Conservation (phyloP, 92 coral and sea anemone genomes). For the Actinernus sp. region DNA sequence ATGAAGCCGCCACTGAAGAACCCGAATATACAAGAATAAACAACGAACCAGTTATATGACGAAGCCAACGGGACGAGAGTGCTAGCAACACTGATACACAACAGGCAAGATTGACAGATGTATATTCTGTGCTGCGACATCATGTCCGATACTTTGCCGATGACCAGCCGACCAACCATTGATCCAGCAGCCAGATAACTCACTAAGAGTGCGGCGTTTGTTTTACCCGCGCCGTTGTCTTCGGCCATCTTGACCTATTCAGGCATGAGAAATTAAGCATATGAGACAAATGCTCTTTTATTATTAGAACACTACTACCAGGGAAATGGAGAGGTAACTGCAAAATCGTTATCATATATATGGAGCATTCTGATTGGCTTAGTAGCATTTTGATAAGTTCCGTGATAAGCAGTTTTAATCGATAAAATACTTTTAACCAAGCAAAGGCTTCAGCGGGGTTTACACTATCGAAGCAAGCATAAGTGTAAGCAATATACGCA, state of each 20-base stretch:
- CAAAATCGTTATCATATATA: neutral
- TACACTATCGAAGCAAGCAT: too few relatives aligned
- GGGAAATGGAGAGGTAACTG: too few relatives aligned
- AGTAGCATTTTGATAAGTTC: too few relatives aligned
- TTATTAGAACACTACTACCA: too few relatives aligned
- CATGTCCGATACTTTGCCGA: slow-evolving; percentile 65
- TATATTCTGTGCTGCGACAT: slow-evolving; percentile 55
- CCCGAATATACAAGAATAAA: slow-evolving; percentile 48
- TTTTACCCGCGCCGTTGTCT: slow-evolving; percentile 34
- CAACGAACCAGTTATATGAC: slow-evolving; percentile 42
- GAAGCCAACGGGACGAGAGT: slow-evolving; percentile 50
- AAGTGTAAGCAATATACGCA: too few relatives aligned
- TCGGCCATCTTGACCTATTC: slow-evolving; percentile 63
- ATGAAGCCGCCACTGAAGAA: slow-evolving; percentile 59
- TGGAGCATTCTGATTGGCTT: neutral
- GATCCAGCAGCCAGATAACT: slow-evolving; percentile 57
- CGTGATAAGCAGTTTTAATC: too few relatives aligned
- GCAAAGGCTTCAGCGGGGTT: too few relatives aligned
- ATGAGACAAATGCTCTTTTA: neutral
- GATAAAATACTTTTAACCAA: too few relatives aligned
- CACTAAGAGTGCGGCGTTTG: slow-evolving; percentile 52
- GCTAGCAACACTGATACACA: slow-evolving; percentile 42
- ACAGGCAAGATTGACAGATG: slow-evolving; percentile 54
- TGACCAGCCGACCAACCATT: slow-evolving; percentile 55
- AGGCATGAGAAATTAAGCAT: neutral